These are phyloP conservation scores for Brassicogethes aeneus DNA, from an alignment of 2,888 invertebrate species.

Conservation along the genomic window DNA sequence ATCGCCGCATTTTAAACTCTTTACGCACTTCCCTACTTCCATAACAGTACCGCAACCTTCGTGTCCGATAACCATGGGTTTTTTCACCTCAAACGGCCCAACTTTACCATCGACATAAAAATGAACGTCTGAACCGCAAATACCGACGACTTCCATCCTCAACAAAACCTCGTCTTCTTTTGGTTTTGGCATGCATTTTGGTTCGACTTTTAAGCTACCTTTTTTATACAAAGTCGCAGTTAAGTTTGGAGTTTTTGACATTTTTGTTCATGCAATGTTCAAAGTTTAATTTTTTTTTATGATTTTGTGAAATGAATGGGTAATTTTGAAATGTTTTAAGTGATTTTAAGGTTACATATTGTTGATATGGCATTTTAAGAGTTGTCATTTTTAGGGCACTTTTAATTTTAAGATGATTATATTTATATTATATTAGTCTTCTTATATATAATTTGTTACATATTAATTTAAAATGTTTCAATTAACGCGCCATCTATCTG, in stretches of 20 bases:
- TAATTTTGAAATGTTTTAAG: too few relatives aligned
- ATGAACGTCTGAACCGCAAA: neutral
- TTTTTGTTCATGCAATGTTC: too few relatives aligned
- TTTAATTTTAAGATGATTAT: too few relatives aligned
- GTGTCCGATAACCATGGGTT: neutral
- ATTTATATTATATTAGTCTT: too few relatives aligned
- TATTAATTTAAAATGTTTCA: too few relatives aligned
- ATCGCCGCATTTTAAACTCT: neutral
- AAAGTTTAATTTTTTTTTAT: too few relatives aligned
- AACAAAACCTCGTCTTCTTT: neutral
- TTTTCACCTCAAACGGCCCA: neutral
- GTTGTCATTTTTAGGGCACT: too few relatives aligned
- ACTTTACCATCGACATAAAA: neutral
- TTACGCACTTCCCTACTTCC: neutral
- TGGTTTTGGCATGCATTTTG: slow-evolving; percentile 1
- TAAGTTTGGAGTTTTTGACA: neutral
- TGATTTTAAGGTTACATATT: too few relatives aligned
- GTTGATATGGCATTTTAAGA: too few relatives aligned
- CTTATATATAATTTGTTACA: too few relatives aligned
- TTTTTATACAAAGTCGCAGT: neutral
- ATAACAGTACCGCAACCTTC: neutral
- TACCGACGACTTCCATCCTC: neutral
- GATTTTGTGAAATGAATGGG: too few relatives aligned
- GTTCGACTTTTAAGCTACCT: neutral
- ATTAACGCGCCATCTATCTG: too few relatives aligned